A percentile compares a stretch with the other conserved stretches of the same genome.
Conservation (phyloP, 2,113 vertebrate species). For the Gila orcuttii region DNA sequence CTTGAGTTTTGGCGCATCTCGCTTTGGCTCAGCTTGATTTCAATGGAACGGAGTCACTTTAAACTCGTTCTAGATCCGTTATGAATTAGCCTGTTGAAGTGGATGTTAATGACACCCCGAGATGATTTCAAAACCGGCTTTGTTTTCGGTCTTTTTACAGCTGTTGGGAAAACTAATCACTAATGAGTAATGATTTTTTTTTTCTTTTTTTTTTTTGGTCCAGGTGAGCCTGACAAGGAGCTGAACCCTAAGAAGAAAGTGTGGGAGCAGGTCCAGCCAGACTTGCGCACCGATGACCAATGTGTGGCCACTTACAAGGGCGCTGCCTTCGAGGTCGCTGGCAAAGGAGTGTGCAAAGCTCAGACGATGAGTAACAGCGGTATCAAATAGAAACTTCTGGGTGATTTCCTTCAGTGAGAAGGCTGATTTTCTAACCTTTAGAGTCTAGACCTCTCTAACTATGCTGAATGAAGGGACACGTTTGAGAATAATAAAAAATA, state of each 20-base stretch:
- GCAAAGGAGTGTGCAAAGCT: slow-evolving; percentile 90
- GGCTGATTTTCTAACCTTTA: not conserved
- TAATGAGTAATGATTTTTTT: not conserved
- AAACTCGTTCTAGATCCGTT: not conserved
- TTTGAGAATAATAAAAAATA: slow-evolving; percentile 44
- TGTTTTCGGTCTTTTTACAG: slow-evolving; percentile 58
- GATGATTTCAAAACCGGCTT: slow-evolving; percentile 59
- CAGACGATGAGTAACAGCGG: slow-evolving; percentile 91
- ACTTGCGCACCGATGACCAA: slow-evolving; percentile 84
- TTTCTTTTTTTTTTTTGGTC: slow-evolving; percentile 13
- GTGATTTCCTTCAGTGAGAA: not conserved
- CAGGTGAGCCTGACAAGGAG: slow-evolving; percentile 95
- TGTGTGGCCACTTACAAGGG: slow-evolving; percentile 94
- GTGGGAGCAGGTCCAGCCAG: slow-evolving; percentile 96
- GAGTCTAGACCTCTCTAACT: slow-evolving; percentile 19
- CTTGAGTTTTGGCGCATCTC: not conserved
- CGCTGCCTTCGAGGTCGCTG: slow-evolving; percentile 86
- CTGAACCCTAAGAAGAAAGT: slow-evolving; percentile 98
- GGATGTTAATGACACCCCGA: not conserved
- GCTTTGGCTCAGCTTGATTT: not conserved
- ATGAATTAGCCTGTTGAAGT: not conserved
- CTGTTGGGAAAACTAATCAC: slow-evolving; percentile 26
- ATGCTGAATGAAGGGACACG: slow-evolving; percentile 10
- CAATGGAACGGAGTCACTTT: not conserved
- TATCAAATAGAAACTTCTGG: slow-evolving; percentile 82